Evolutionary conservation across 2,888 invertebrate genomes (phyloP).

Genomic region (Lepidonotus clava): DNA sequence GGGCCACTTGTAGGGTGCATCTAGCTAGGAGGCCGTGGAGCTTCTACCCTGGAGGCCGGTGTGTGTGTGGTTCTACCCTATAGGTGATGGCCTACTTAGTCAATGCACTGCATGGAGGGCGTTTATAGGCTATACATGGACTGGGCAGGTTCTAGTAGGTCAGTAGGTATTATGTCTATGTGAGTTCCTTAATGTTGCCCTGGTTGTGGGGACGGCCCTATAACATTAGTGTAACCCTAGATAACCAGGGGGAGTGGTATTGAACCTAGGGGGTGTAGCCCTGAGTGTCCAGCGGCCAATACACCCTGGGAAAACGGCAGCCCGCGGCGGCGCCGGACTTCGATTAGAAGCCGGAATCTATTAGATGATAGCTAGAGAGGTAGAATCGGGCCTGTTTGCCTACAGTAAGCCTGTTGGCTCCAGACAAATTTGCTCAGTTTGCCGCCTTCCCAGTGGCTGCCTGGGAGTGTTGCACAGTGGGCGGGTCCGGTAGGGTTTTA

Average conservation of each 20-base stretch:
- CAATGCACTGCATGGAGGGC: no score
- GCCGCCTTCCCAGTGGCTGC: not conserved
- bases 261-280: not conserved
- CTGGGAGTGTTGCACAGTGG: not conserved
- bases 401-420: constrained; percentile 33
- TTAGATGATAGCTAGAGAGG: constrained; percentile 39
- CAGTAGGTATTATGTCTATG: no score
- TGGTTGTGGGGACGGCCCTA: no score
- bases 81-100: no score
- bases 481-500: not conserved
- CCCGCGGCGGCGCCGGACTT: not conserved
- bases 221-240: not conserved
- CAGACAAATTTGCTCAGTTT: constrained; percentile 34
- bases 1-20: not conserved
- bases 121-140: no score
- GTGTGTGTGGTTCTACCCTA: no score
- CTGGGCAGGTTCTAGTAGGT: no score
- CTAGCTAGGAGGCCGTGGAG: not conserved
- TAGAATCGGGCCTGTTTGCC: constrained; percentile 27
- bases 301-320: constrained; percentile 28
- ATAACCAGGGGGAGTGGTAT: not conserved
- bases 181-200: no score
- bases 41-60: not conserved
- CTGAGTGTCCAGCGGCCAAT: not conserved
- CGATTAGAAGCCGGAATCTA: constrained; percentile 57